Evolutionary conservation across 2,113 vertebrate genomes (phyloP).

Genomic region (pig (Sus scrofa)): T2T-Sscrofa CM000819.6:3911501-3912000

Average conservation of each 20-base stretch:
- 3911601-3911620: fast-evolving
- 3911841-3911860: not conserved
- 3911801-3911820: not conserved
- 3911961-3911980: not conserved
- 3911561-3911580: fast-evolving
- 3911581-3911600: fast-evolving
- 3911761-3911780: not conserved
- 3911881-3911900: not conserved
- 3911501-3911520: not conserved
- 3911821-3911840: not conserved
- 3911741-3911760: not conserved
- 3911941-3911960: not conserved
- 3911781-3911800: not conserved
- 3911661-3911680: not conserved
- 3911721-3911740: not conserved
- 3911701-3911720: not conserved
- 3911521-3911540: fast-evolving
- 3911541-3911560: fast-evolving
- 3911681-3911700: not conserved
- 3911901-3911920: not conserved
- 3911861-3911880: not conserved
- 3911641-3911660: not conserved
- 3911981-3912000: not conserved
- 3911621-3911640: too few species aligned
- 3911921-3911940: fast-evolving